Evolutionary conservation across 2,888 invertebrate species (phyloP), one percentile per base, ranked within the genome.

Genomic region (Scaptomyza parva): DNA sequence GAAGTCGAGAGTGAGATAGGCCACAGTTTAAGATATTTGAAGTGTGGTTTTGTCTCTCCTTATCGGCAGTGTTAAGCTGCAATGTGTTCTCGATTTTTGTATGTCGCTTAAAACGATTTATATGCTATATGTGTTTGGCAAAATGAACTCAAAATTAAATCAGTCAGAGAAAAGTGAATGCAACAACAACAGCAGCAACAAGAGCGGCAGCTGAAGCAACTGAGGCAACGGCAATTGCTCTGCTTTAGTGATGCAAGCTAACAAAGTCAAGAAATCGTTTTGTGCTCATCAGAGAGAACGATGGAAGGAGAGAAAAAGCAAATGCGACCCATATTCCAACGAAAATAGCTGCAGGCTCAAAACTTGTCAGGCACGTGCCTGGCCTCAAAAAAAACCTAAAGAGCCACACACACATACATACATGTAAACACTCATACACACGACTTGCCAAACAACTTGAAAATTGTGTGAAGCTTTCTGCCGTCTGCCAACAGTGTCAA

Each of bases 111-210:
- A 74, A 3, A 53, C 69, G 76, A 69, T 76, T 78, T 69, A 70
- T 67, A 65, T 72, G 64, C 80, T 70, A 83, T 71, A 77, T 79
- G 62, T 63, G 74, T 59, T 18, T 48, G 43, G 69, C 50, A 54
- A 79, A 77, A 82, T 85, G 69, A 75, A 79, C 78, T 81, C 63
- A 61, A 85, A 82, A 82, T 82, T 72, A 82, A 82, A 82, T 82
- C 85, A 85, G 61, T 30, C 65, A 58, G 59, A 17, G 57, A 33
- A 45, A 50, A 65, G 41, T 35, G 51, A 53, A 53, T 59, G 50
- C 70, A 51, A 40, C 55, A 33, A 26, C 17, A 47, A 24, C 35
- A 28, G 28, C 41, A 22, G 41, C 44, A 26, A 30, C 45, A n/a
- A 8, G 24, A 17, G 11, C 28, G 12, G 28, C 28, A 45, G 24